Evolutionary conservation across 2,113 vertebrate species (phyloP), one percentile per base, ranked within the genome.

Genomic region (Apteryx mantelli): DNA sequence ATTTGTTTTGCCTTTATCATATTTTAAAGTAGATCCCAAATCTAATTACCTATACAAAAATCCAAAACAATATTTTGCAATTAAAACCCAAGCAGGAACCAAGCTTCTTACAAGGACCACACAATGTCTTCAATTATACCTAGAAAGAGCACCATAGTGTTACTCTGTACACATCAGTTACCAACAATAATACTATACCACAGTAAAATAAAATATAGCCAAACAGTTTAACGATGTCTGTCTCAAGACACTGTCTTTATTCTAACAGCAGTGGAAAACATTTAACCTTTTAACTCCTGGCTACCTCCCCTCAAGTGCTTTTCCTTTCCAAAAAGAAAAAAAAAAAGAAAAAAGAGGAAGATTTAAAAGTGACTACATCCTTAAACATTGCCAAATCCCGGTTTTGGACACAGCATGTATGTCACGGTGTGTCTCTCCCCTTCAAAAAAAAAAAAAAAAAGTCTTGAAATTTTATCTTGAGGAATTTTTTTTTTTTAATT

Each of bases 51-150:
- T 82, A 91, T 8, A 91, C 32, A 96, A 92, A 78, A 94, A 75
- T 83, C 55, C 75, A 90, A 96, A 94, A 94, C 82, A 95, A 68
- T 46, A 96, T 88, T 97, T 91, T 88, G 91, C 86, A 95, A 88
- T 93, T 91, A 93, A 94, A 97, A 93, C 91, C 69, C 75, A 95
- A 92, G 94, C 76, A 86, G 55, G 87, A 92, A 95, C 74, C 76
- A 82, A 92, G 64, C 73, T 82, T 95, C 88, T 83, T 93, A 91
- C 42, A 93, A 95, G 90, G 89, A 95, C 93, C 81, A 97, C 89
- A 96, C 78, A 96, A 97, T 78, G 96, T 95, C 94, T 93, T 77
- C 87, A 95, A 84, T 96, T 96, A 96, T 93, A 97, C 91, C 89
- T 94, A 96, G 93, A 97, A 97, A 93, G 91, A 93, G 82, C 88